Percentiles rank a stretch among this genome's conserved stretches.
Evolutionary conservation across 2,888 invertebrate genomes (phyloP).

Genomic region (Synanthedon tipuliformis): DNA sequence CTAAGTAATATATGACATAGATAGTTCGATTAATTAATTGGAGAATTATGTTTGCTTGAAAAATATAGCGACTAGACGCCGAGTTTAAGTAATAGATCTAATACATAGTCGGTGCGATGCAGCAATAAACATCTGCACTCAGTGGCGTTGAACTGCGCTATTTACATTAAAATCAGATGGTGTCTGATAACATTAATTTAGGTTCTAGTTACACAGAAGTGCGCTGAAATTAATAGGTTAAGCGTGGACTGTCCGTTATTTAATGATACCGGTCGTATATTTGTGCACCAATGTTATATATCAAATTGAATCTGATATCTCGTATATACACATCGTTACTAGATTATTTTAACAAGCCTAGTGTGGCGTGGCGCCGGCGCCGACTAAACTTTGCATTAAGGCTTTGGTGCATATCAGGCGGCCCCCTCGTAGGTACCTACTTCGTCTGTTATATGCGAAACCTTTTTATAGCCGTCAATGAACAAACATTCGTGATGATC

Average conservation of each 20-base stretch:
- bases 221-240: constrained; percentile 25
- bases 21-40: not conserved
- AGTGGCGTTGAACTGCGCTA: constrained; percentile 5
- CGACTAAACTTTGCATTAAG: not conserved
- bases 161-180: constrained; percentile 8
- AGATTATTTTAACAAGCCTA: constrained; percentile 3
- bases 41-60: not conserved
- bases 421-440: too few relatives aligned
- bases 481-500: too few relatives aligned
- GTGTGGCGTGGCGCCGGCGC: constrained; percentile 1
- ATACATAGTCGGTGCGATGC: not conserved
- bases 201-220: constrained; percentile 17
- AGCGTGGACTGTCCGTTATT: constrained; percentile 34
- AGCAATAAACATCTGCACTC: constrained; percentile 8
- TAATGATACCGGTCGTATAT: constrained; percentile 29
- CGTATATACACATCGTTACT: constrained; percentile 23
- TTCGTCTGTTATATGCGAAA: too few relatives aligned
- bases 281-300: constrained; percentile 29
- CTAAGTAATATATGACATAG: too few relatives aligned
- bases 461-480: too few relatives aligned
- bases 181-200: constrained; percentile 26
- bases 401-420: too few relatives aligned
- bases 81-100: not conserved
- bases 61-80: not conserved
- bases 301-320: constrained; percentile 31